Conservation (phyloP, 2,113 vertebrate species). For the Colinus virginianus region DNA sequence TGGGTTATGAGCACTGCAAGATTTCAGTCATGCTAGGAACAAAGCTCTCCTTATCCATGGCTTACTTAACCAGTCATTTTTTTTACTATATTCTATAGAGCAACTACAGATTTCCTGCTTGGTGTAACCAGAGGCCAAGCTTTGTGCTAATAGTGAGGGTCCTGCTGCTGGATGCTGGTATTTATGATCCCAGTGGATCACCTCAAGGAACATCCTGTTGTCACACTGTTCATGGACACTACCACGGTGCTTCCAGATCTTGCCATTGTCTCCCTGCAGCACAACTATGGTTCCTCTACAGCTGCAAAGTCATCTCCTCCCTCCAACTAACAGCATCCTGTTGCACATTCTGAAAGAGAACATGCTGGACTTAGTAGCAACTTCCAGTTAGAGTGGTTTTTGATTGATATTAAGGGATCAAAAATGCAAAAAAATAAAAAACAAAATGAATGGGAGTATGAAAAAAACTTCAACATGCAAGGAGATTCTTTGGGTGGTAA, state of each 20-base stretch:
- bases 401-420: neutral
- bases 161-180: fast-evolving
- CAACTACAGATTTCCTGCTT: neutral
- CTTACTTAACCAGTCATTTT: neutral
- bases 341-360: neutral
- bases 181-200: neutral
- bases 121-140: neutral
- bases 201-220: neutral
- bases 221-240: fast-evolving
- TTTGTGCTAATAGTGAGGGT: neutral
- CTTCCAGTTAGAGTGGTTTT: neutral
- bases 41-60: neutral
- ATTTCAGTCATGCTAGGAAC: neutral
- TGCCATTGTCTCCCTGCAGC: neutral
- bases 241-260: neutral
- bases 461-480: neutral
- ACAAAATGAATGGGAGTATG: neutral
- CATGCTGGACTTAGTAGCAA: neutral
- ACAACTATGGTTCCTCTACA: neutral
- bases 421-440: neutral
- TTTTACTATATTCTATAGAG: neutral
- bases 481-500: neutral
- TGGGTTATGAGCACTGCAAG: neutral
- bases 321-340: neutral
- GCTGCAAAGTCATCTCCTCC: neutral